Evolutionary conservation across 2,113 vertebrate species (phyloP).

Genomic region (Trochalopteron elliotii): DNA sequence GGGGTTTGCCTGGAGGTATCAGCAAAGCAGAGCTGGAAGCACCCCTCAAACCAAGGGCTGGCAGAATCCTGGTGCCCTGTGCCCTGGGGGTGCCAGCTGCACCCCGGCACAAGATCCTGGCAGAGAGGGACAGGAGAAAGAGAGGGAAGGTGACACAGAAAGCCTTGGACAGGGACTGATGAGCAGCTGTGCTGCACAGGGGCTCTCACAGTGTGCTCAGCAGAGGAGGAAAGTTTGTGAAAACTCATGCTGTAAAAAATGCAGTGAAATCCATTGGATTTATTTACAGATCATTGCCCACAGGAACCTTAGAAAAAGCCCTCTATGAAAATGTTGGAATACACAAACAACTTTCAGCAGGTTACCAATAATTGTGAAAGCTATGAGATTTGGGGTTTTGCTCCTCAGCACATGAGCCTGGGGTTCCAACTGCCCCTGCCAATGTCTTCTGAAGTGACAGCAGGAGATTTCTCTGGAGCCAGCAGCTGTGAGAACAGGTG

Average conservation of each 20-base stretch:
- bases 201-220: neutral
- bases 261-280: neutral
- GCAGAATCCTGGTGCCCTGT: neutral
- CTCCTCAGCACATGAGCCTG: neutral
- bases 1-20: neutral
- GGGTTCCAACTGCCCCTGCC: neutral
- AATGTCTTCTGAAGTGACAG: neutral
- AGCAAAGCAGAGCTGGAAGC: neutral
- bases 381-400: neutral
- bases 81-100: neutral
- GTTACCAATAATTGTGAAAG: neutral
- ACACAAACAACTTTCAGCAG: neutral
- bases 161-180: neutral
- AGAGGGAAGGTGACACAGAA: neutral
- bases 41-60: neutral
- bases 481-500: neutral
- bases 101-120: fast-evolving
- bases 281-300: neutral
- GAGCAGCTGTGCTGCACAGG: neutral
- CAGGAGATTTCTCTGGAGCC: neutral
- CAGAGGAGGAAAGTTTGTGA: neutral
- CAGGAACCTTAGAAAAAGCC: neutral
- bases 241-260: neutral
- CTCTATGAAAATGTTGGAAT: neutral
- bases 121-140: neutral